Evolutionary conservation across 2,888 invertebrate species (phyloP).

Genomic region (Phymatocera aterrima): DNA sequence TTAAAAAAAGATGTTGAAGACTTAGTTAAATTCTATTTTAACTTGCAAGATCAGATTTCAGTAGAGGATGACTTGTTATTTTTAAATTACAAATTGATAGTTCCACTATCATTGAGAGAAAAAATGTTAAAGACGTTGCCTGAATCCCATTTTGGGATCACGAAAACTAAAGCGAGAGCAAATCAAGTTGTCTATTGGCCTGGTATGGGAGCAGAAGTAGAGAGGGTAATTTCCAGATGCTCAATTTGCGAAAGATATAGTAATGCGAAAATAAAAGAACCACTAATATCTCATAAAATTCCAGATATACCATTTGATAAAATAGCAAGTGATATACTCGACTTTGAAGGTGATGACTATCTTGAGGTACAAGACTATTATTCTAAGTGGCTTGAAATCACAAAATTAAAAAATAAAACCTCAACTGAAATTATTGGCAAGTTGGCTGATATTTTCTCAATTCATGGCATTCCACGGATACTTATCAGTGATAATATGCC

Average conservation of each 20-base stretch:
- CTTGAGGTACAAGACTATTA: conserved; percentile 47
- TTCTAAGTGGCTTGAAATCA: conserved; percentile 46
- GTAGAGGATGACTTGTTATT: conserved; percentile 50
- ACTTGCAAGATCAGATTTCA: conserved; percentile 46
- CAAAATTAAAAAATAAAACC: conserved; percentile 29
- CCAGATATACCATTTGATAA: conserved; percentile 38
- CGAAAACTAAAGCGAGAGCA: conserved; percentile 50
- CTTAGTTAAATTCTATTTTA: conserved; percentile 48
- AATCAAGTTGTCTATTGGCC: neutral
- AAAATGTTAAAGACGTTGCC: conserved; percentile 50
- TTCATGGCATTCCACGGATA: conserved; percentile 40
- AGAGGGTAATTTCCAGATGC: no score
- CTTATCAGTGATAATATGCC: conserved; percentile 47
- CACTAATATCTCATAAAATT: conserved; percentile 29
- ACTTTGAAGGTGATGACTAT: conserved; percentile 23
- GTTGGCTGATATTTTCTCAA: neutral
- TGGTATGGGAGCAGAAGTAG: no score
- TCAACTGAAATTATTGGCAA: conserved; percentile 9
- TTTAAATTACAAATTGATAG: conserved; percentile 48
- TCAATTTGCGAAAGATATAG: no score
- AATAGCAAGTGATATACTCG: conserved; percentile 23
- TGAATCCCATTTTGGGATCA: conserved; percentile 52
- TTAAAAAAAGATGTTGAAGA: conserved; percentile 16
- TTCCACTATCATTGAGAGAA: conserved; percentile 48
- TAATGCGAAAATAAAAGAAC: conserved; percentile 25